These are phyloP conservation scores for Orthonychiurus folsomi DNA, from an alignment of 2,888 invertebrate species.

Conservation along the genomic window DNA sequence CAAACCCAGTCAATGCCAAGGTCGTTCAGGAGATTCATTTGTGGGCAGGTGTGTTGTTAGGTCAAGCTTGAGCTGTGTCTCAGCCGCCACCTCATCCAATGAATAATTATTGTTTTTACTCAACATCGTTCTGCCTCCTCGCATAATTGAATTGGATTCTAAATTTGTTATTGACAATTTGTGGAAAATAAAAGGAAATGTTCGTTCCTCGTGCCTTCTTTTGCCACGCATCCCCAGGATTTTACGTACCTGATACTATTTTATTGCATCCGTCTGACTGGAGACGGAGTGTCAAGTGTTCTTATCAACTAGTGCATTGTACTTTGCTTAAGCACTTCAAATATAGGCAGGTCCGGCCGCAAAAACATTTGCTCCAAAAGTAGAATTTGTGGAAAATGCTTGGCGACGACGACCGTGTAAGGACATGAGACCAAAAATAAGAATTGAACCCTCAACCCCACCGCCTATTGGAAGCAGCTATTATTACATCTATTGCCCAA, in stretches of 20 bases:
- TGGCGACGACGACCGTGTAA: neutral
- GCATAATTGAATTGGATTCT: neutral
- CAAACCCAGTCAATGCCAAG: constrained; percentile 4
- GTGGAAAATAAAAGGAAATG: too few species aligned
- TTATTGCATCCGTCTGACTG: neutral
- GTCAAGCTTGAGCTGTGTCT: constrained; percentile 4
- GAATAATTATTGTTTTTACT: constrained; percentile 1
- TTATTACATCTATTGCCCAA: neutral
- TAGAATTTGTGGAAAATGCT: neutral
- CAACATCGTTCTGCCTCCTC: neutral
- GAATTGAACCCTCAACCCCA: constrained; percentile 5
- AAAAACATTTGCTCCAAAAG: neutral
- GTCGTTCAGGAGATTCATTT: constrained; percentile 2
- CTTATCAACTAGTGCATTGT: neutral
- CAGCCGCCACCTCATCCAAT: neutral
- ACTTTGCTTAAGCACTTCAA: neutral
- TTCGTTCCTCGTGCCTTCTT: too few species aligned
- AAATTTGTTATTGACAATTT: too few species aligned
- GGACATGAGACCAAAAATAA: neutral
- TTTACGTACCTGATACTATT: neutral
- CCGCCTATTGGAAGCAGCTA: neutral
- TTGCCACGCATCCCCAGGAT: neutral
- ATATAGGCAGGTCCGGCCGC: neutral
- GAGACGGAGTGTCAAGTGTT: neutral
- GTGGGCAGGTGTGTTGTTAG: constrained; percentile 4